Conservation (phyloP, 2,113 vertebrate genomes). For the Leucosticte australis region DNA sequence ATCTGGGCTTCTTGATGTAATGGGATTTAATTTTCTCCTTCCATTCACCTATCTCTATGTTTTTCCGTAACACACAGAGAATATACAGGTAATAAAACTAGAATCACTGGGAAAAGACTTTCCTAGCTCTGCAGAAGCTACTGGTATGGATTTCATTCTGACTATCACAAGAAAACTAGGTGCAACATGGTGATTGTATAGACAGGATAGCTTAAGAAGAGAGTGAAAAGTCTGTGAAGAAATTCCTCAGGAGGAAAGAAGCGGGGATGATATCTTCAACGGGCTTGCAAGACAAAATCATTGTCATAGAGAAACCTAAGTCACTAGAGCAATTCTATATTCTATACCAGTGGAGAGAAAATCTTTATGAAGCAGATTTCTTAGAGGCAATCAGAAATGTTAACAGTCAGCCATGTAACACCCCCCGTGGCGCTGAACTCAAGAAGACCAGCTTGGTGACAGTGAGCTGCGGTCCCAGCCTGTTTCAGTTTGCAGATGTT, state of each 20-base stretch:
- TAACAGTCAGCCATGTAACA: not conserved
- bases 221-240: not conserved
- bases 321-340: not conserved
- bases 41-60: not conserved
- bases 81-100: not conserved
- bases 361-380: not conserved
- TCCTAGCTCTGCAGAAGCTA: not conserved
- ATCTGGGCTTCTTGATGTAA: not conserved
- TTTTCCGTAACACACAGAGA: not conserved
- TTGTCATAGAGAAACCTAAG: not conserved
- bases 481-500: not conserved
- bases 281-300: not conserved
- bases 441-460: not conserved
- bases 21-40: not conserved
- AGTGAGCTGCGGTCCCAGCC: not conserved
- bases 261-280: not conserved
- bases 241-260: not conserved
- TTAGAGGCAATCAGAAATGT: not conserved
- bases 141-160: not conserved
- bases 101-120: not conserved
- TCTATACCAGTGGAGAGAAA: not conserved
- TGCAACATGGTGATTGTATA: not conserved
- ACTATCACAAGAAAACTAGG: not conserved
- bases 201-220: not conserved
- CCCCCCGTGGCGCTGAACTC: not conserved